Conservation (phyloP, 2,888 invertebrate genomes). For the Trisateles emortualis region DNA sequence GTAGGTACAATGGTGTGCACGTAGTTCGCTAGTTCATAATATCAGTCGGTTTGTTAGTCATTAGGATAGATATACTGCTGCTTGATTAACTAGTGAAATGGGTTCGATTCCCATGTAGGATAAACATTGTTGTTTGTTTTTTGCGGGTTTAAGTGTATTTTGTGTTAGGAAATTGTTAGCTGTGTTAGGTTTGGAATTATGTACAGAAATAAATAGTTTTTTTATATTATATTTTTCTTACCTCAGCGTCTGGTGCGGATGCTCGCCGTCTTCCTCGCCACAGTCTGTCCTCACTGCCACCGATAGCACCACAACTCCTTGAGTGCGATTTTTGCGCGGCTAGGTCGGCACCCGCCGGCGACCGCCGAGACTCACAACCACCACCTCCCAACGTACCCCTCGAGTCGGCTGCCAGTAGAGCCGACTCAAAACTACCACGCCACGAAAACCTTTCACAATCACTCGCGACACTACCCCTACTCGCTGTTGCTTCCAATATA, state of each 20-base stretch:
- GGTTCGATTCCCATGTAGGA: background rate
- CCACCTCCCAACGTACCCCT: constrained; percentile 91
- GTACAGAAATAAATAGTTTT: no score
- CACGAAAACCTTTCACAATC: constrained; percentile 96
- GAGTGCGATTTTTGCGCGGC: constrained; percentile 93
- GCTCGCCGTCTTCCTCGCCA: constrained; percentile 82
- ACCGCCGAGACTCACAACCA: constrained; percentile 90
- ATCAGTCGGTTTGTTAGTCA: no score
- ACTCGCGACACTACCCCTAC: constrained; percentile 90
- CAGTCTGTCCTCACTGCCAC: constrained; percentile 88
- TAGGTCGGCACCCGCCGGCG: constrained; percentile 94
- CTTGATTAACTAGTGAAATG: no score
- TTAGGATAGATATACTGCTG: no score
- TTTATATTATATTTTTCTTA: constrained; percentile 48
- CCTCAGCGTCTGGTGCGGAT: constrained; percentile 83
- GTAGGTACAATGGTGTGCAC: background rate
- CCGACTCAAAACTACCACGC: constrained; percentile 97
- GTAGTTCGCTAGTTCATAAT: no score
- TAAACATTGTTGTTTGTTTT: no score
- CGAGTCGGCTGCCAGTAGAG: constrained; percentile 94
- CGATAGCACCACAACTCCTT: constrained; percentile 94
- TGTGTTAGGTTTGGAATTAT: no score
- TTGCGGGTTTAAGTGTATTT: no score
- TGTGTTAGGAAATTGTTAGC: no score
- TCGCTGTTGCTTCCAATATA: constrained; percentile 88